These are phyloP conservation scores for Cirrhinus mrigala DNA, from an alignment of 2,797 vertebrate genomes.

Conservation along the genomic window DNA sequence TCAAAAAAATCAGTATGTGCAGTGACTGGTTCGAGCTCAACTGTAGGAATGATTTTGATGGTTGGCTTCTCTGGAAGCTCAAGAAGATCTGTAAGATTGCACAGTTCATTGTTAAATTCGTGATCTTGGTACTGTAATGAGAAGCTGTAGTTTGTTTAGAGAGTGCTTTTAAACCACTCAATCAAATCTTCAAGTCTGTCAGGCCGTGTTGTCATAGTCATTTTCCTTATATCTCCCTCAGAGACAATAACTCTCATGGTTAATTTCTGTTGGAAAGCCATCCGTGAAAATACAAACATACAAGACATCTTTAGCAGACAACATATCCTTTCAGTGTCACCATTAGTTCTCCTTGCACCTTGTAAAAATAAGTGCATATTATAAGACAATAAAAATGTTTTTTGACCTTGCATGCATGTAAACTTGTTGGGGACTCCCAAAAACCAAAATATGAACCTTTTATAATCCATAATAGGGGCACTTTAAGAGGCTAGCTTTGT, in stretches of 20 bases:
- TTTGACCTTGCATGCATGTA: no score
- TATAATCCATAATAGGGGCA: no score
- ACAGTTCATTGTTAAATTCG: slow-evolving; percentile 57
- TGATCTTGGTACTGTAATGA: slow-evolving; percentile 49
- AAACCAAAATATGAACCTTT: no score
- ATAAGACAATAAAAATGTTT: no score
- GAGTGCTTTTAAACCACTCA: slow-evolving; percentile 44
- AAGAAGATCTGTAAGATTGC: no score
- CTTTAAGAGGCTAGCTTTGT: no score
- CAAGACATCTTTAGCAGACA: background rate
- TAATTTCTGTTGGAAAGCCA: slow-evolving; percentile 46
- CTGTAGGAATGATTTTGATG: no score
- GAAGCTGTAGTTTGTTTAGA: slow-evolving; percentile 46
- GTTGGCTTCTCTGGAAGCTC: no score
- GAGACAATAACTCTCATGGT: slow-evolving; percentile 56
- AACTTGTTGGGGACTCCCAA: no score
- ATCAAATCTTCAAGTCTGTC: slow-evolving; percentile 57
- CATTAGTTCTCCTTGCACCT: slow-evolving; percentile 14
- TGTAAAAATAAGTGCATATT: no score
- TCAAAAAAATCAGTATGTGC: no score
- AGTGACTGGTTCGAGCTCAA: no score
- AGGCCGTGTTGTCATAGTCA: slow-evolving; percentile 21
- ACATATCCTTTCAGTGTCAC: slow-evolving; percentile 4
- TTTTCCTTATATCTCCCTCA: slow-evolving; percentile 49
- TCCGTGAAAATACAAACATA: slow-evolving; percentile 41